Evolutionary conservation across 2,113 vertebrate genomes (phyloP), one percentile per base, ranked within the genome.

Genomic region (Isichthys henryi): DNA sequence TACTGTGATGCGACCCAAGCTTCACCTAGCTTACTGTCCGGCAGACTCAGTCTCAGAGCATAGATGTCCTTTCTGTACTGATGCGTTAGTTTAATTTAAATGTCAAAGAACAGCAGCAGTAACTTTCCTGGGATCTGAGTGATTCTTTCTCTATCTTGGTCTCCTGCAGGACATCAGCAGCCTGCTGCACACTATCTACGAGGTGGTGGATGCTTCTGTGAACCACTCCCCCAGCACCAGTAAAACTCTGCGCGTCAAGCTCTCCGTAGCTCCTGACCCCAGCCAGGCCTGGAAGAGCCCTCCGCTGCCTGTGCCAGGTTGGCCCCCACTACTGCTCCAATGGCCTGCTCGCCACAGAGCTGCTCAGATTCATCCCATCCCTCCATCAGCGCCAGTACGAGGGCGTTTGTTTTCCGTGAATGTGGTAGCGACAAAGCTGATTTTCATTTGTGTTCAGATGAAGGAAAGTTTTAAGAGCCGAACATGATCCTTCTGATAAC

Each of bases 141-240:
- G 39, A 19, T 23, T 84, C 45, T 48, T 7, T 23, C 45, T n/a
- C 39, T 15, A 1, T 84, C 82, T 2, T n/a, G 8, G 3, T 91
- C 9, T 91, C 85, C 58, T 92, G 8, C 91, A 98, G 97, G 97
- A 97, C 92, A 98, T 98, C 92, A 97, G 96, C 90, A 97, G 96
- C 92, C 92, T 98, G 91, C 96, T 98, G 92, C 97, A 97, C 56
- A 97, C 96, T 90, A 97, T 99, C 93, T 97, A 96, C 87, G 97
- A 98, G 90, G 97, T 97, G 92, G 95, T 98, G 0, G 97, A 97
- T 90, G 95, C 96, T 19, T 97, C 97, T 0, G 96, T 97, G 89
- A 98, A 97, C 94, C 97, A 96, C 93, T 96, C 96, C 19, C 94
- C 95, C 0, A 94, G 93, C 2, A 95, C 96, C 35, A 96, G 95